phyloP scores from a whole-genome alignment of 2,797 vertebrate species.

The Gobionotothen gibberifrons region DNA sequence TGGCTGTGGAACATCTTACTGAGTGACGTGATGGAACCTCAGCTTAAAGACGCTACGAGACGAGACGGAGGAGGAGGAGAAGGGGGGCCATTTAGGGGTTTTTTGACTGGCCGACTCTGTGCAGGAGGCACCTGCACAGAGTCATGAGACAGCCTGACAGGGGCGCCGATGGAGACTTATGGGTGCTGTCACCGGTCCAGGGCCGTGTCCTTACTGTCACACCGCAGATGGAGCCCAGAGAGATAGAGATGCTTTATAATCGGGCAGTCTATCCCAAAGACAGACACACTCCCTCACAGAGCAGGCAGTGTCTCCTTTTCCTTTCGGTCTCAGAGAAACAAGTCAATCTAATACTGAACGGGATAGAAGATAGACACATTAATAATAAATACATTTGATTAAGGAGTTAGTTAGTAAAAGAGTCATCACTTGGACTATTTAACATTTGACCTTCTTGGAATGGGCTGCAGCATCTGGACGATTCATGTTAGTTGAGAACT shows the following conservation, averaged over 20 bases:
- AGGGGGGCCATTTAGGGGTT: constrained; percentile 60
- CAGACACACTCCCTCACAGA: constrained; percentile 25
- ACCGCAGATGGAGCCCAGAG: constrained; percentile 75
- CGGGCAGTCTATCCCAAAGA: constrained; percentile 42
- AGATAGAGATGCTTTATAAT: constrained; percentile 49
- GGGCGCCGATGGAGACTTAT: constrained; percentile 76
- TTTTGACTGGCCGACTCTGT: constrained; percentile 42
- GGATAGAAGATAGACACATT: background rate
- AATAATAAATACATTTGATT: background rate
- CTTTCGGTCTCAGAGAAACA: background rate
- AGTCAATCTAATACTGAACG: background rate
- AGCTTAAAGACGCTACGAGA: constrained; percentile 58
- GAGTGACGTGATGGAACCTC: constrained; percentile 62
- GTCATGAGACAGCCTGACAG: constrained; percentile 58
- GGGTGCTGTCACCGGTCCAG: constrained; percentile 79
- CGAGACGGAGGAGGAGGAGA: constrained; percentile 34
- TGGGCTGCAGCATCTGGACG: too few species aligned
- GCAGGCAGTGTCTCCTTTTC: constrained; percentile 19
- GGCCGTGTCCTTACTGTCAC: constrained; percentile 71
- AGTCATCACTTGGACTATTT: background rate
- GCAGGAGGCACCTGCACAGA: constrained; percentile 73
- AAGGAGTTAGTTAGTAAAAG: too few species aligned
- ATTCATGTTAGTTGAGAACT: too few species aligned
- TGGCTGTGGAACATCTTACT: constrained; percentile 65
- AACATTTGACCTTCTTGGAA: too few species aligned